Evolutionary conservation across 2,888 invertebrate species (phyloP).

Genomic region (Drosophila anceps): DNA sequence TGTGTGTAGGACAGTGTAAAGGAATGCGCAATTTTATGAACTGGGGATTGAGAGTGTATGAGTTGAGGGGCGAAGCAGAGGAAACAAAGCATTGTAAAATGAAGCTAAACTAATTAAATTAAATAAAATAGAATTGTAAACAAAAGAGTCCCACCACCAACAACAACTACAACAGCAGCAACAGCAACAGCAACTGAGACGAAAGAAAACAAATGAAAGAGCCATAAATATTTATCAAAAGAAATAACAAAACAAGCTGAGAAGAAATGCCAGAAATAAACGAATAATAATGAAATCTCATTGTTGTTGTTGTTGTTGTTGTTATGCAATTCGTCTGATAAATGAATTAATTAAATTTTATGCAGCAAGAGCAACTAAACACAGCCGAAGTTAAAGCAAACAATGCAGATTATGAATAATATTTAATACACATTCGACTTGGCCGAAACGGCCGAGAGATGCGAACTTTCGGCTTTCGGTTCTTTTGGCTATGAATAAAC

Average conservation of each 20-base stretch:
- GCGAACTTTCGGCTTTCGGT: constrained; percentile 9
- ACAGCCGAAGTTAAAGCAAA: constrained; percentile 16
- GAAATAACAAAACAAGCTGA: constrained; percentile 60
- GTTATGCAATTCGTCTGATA: constrained; percentile 53
- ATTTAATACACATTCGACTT: constrained; percentile 20
- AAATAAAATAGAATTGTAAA: constrained; percentile 73
- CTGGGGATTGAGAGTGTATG: constrained; percentile 17
- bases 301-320: constrained; percentile 24
- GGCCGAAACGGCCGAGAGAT: constrained; percentile 1
- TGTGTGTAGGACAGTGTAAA: constrained; percentile 7
- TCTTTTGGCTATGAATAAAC: constrained; percentile 19
- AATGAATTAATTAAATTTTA: constrained; percentile 51
- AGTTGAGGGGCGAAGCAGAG: constrained; percentile 8
- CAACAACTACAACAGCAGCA: constrained; percentile 24
- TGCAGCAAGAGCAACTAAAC: constrained; percentile 23
- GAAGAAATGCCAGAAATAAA: constrained; percentile 53
- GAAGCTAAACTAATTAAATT: constrained; percentile 75
- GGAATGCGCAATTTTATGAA: constrained; percentile 32
- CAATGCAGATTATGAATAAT: constrained; percentile 47
- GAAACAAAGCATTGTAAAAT: constrained; percentile 48
- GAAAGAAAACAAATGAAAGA: constrained; percentile 57
- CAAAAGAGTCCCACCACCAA: constrained; percentile 41
- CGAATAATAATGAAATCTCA: constrained; percentile 53
- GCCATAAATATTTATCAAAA: constrained; percentile 72
- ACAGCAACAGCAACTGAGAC: constrained; percentile 25